A percentile compares a stretch with the other conserved stretches of the same genome.
Evolutionary conservation across 1,140 invertebrate species (phyloP).

Genomic region (Diplogasteroides magnus): DNA sequence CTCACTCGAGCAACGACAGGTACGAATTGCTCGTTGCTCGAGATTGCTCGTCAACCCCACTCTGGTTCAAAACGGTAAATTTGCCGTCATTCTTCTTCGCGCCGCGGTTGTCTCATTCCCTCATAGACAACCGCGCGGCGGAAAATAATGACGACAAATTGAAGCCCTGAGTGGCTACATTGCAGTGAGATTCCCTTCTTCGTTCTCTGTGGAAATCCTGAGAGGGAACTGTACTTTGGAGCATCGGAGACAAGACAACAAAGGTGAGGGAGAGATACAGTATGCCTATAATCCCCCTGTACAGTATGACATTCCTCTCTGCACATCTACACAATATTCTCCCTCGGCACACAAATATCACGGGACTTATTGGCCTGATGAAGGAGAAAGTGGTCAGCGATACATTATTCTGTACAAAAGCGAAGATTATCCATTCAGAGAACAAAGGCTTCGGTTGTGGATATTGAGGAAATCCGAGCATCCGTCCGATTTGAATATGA

Average conservation of each 20-base stretch:
- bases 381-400: not conserved
- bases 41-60: too few species aligned
- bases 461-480: not conserved
- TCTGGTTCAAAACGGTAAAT: too few species aligned
- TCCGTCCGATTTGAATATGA: not conserved
- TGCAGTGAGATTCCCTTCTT: not conserved
- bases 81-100: too few species aligned
- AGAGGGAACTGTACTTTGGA: not conserved
- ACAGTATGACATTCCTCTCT: not conserved
- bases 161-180: too few species aligned
- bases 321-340: not conserved
- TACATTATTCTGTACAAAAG: not conserved
- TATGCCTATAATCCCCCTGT: not conserved
- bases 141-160: too few species aligned
- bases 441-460: not conserved
- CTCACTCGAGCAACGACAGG: too few species aligned
- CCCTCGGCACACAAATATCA: not conserved
- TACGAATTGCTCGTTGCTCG: too few species aligned
- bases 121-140: too few species aligned
- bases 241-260: not conserved
- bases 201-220: not conserved
- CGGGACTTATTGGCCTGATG: not conserved
- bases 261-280: not conserved
- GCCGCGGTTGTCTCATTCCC: too few species aligned
- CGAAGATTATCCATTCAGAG: not conserved